phyloP scores from a whole-genome alignment of 2,888 invertebrate species.

The Bursaphelenchus okinawaensis region DNA sequence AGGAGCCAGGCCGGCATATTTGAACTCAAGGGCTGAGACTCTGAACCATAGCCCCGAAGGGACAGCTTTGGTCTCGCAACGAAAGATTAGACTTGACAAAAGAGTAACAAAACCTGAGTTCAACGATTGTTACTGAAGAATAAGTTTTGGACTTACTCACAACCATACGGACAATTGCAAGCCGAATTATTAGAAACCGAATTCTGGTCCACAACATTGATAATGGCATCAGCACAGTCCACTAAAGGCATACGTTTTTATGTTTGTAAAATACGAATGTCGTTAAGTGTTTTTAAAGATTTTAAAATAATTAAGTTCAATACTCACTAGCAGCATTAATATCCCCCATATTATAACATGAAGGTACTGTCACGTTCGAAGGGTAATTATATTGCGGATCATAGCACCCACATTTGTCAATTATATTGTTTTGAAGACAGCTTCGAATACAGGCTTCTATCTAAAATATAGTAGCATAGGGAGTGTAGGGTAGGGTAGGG shows the following conservation, averaged over 20 bases:
- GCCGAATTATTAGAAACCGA: slow-evolving; percentile 38
- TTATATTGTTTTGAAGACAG: slow-evolving; percentile 56
- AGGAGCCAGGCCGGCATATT: background rate
- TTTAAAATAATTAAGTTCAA: background rate
- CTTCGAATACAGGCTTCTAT: slow-evolving; percentile 59
- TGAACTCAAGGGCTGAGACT: background rate
- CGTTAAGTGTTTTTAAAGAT: too few species aligned
- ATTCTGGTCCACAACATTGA: slow-evolving; percentile 26
- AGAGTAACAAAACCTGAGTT: too few species aligned
- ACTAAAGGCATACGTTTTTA: slow-evolving; percentile 22
- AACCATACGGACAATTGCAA: slow-evolving; percentile 52
- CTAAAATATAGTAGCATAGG: too few species aligned
- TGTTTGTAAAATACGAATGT: too few species aligned
- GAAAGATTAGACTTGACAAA: too few species aligned
- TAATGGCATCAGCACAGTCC: slow-evolving; percentile 38
- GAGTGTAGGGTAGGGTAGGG: too few species aligned
- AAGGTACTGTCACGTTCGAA: slow-evolving; percentile 18
- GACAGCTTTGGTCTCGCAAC: too few species aligned
- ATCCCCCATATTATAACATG: slow-evolving; percentile 25
- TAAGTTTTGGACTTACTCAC: slow-evolving; percentile 37
- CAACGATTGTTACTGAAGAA: too few species aligned
- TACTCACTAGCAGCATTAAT: slow-evolving; percentile 20
- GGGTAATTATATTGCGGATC: slow-evolving; percentile 44
- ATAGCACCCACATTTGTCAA: slow-evolving; percentile 56
- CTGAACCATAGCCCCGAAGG: too few species aligned